A percentile compares a stretch with the other conserved stretches of the same genome.
Evolutionary conservation across 1,140 invertebrate species (phyloP).

Genomic region (Drosophila nigrodunni): DNA sequence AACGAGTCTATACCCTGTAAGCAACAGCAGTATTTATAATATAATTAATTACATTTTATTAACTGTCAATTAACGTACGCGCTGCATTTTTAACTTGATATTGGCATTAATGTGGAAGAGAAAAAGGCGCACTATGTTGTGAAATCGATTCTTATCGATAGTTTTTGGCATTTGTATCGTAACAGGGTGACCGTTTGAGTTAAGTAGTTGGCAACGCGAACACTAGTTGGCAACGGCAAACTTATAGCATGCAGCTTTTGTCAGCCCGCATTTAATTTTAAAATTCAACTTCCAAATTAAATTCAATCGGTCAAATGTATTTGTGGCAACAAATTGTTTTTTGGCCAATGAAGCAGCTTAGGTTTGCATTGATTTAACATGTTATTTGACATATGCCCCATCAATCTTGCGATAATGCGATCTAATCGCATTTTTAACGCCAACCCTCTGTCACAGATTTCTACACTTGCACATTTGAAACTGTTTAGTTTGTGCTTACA

Average conservation of each 20-base stretch:
- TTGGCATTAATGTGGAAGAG: conserved; percentile 13
- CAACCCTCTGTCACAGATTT: conserved; percentile 27
- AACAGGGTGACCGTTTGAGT: conserved; percentile 6
- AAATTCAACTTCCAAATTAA: conserved; percentile 11
- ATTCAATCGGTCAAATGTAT: conserved; percentile 13
- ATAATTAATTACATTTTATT: not conserved
- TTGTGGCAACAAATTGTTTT: conserved; percentile 30
- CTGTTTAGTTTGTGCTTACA: conserved; percentile 73
- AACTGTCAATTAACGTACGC: conserved; percentile 49
- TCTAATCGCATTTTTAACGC: conserved; percentile 71
- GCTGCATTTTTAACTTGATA: conserved; percentile 52
- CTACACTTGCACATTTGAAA: conserved; percentile 29
- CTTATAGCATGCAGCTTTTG: conserved; percentile 17
- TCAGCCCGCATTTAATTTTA: not conserved
- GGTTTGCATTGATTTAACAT: conserved; percentile 43
- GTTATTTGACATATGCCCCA: conserved; percentile 61
- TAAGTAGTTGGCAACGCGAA: not conserved
- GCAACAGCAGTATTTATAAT: not conserved
- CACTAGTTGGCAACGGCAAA: not conserved
- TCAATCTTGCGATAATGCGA: conserved; percentile 70
- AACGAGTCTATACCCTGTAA: conserved; percentile 64
- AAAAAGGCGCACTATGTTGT: conserved; percentile 37
- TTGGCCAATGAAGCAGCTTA: conserved; percentile 15
- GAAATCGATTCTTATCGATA: conserved; percentile 28
- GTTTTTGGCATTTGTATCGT: conserved; percentile 8